A percentile compares a stretch with the other conserved stretches of the same genome.
These are phyloP conservation scores for Athripsodes cinereus DNA, from an alignment of 2,888 invertebrate genomes.

Conservation along the genomic window DNA sequence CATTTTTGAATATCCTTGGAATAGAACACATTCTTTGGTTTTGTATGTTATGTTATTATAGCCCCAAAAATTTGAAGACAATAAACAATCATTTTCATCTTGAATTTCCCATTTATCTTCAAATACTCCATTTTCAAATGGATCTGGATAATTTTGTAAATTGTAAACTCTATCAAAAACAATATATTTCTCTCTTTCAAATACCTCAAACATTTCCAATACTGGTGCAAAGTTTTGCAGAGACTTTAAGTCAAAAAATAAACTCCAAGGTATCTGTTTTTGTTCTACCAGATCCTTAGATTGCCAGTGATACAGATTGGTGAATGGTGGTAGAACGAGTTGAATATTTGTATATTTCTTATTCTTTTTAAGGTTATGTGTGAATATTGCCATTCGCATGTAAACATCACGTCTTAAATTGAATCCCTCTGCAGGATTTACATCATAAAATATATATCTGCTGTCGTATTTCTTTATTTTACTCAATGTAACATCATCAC, in stretches of 20 bases:
- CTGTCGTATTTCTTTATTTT: background rate
- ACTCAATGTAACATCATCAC: background rate
- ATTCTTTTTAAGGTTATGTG: constrained; percentile 58
- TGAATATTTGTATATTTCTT: constrained; percentile 33
- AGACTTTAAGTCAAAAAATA: constrained; percentile 79
- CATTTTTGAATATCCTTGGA: constrained; percentile 70
- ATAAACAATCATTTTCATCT: constrained; percentile 43
- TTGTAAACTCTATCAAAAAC: constrained; percentile 70
- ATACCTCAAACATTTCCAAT: constrained; percentile 77
- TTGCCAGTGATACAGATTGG: constrained; percentile 85
- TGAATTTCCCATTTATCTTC: constrained; percentile 71
- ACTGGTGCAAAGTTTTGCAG: constrained; percentile 76
- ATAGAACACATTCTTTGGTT: constrained; percentile 69
- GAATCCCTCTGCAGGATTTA: constrained; percentile 94
- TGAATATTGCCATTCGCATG: constrained; percentile 82
- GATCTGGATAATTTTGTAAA: constrained; percentile 78
- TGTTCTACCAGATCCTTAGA: constrained; percentile 50
- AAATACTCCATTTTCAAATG: constrained; percentile 76
- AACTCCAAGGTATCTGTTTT: constrained; percentile 67
- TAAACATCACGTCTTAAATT: constrained; percentile 95
- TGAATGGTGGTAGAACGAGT: constrained; percentile 90
- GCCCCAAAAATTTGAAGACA: constrained; percentile 59
- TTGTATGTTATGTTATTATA: constrained; percentile 61
- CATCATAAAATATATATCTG: constrained; percentile 59
- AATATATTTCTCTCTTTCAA: constrained; percentile 39